A percentile compares a stretch with the other conserved stretches of the same genome.
phyloP scores from a whole-genome alignment of 2,113 vertebrate genomes.

The Hippolais icterina region DNA sequence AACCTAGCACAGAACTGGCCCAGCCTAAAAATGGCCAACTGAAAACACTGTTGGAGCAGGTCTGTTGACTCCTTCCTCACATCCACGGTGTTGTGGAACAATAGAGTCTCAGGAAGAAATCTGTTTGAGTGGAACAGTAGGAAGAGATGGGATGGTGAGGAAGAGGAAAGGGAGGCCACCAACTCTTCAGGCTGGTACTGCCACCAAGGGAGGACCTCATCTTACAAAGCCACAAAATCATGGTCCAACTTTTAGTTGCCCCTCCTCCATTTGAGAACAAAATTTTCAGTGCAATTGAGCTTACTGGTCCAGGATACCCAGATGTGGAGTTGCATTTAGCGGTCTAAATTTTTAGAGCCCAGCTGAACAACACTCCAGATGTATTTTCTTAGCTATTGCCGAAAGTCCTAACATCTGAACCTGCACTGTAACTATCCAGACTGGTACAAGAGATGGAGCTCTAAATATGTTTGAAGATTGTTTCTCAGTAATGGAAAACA shows the following conservation, averaged over 20 bases:
- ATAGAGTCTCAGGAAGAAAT: background rate
- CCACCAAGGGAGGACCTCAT: background rate
- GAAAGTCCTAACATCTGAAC: background rate
- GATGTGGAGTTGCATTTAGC: background rate
- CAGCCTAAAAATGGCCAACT: background rate
- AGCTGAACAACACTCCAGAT: background rate
- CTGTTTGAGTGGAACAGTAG: background rate
- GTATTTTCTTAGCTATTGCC: background rate
- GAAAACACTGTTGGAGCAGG: background rate
- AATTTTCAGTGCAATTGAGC: background rate
- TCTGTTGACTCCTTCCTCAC: background rate
- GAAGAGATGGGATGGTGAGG: fast-evolving
- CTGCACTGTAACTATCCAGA: fast-evolving
- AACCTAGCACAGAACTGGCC: background rate
- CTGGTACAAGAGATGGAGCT: background rate
- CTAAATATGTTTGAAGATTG: background rate
- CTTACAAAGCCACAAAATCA: background rate
- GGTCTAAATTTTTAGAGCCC: background rate
- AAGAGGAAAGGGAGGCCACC: background rate
- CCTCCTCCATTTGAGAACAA: background rate
- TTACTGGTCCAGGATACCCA: background rate
- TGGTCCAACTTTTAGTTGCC: background rate
- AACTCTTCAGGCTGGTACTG: fast-evolving
- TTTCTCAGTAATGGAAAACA: background rate
- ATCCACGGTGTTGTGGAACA: background rate